Evolutionary conservation across 2,888 invertebrate genomes (phyloP).

Genomic region (Merodon equestris): DNA sequence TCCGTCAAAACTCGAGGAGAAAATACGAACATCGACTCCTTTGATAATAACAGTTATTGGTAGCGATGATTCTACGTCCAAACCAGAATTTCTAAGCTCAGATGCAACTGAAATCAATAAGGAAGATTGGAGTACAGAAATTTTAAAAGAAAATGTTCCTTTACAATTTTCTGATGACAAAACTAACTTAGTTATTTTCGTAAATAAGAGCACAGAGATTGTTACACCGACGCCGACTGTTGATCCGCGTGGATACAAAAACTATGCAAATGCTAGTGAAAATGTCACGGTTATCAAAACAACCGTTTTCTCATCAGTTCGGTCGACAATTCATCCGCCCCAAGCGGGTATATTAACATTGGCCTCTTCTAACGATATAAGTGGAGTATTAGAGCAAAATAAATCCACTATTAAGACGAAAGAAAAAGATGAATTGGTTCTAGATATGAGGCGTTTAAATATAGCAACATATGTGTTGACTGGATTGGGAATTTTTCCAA

Average conservation of each 20-base stretch:
- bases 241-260: conserved; percentile 72
- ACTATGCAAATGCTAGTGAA: conserved; percentile 76
- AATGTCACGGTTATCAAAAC: conserved; percentile 80
- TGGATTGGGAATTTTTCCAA: conserved; percentile 82
- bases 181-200: conserved; percentile 76
- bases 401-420: too few species aligned
- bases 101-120: conserved; percentile 31
- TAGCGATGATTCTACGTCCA: conserved; percentile 72
- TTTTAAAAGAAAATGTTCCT: conserved; percentile 20
- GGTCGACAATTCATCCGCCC: conserved; percentile 75
- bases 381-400: too few species aligned
- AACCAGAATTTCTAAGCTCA: conserved; percentile 37
- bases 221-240: conserved; percentile 69
- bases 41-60: conserved; percentile 75
- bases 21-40: conserved; percentile 72
- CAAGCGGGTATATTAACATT: too few species aligned
- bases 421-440: conserved; percentile 79
- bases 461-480: conserved; percentile 83
- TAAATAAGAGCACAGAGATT: conserved; percentile 78
- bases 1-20: conserved; percentile 9
- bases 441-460: conserved; percentile 82
- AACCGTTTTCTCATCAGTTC: conserved; percentile 79
- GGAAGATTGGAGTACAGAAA: conserved; percentile 37
- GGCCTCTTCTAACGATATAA: too few species aligned
- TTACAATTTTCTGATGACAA: conserved; percentile 73